Conservation (phyloP, 37 sponge, comb jelly and placozoan genomes). For the Chondrosia reniformis region DNA sequence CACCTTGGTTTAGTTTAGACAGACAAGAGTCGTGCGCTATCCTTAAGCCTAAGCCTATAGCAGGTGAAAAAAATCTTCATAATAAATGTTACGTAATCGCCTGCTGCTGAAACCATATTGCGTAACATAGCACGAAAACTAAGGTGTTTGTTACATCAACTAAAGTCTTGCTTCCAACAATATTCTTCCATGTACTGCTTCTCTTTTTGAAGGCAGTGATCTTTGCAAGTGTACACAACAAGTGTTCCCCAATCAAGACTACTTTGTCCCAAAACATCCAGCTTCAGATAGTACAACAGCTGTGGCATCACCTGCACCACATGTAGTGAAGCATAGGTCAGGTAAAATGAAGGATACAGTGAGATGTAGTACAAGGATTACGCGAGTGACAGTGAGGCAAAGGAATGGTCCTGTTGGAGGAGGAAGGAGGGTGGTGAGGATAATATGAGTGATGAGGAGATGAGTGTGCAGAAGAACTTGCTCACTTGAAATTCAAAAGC, state of each 20-base stretch:
- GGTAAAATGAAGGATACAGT: background rate
- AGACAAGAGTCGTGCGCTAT: no score
- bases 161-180: slow-evolving; percentile 73
- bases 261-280: slow-evolving; percentile 53
- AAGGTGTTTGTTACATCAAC: background rate
- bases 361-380: background rate
- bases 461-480: no score
- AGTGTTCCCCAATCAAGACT: slow-evolving; percentile 88
- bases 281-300: slow-evolving; percentile 69
- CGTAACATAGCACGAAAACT: background rate
- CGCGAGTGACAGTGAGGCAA: background rate
- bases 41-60: no score
- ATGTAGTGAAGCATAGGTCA: background rate
- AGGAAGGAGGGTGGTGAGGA: background rate
- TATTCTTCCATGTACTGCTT: slow-evolving; percentile 58
- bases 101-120: no score
- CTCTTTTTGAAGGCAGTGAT: slow-evolving; percentile 27
- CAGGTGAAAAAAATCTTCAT: no score
- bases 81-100: no score
- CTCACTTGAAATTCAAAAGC: slow-evolving; percentile 84
- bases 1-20: no score
- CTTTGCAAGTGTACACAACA: slow-evolving; percentile 68
- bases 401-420: background rate
- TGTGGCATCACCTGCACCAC: slow-evolving; percentile 78
- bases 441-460: no score